Conservation (phyloP, 2,113 vertebrate genomes). For the Perca flavescens region DNA sequence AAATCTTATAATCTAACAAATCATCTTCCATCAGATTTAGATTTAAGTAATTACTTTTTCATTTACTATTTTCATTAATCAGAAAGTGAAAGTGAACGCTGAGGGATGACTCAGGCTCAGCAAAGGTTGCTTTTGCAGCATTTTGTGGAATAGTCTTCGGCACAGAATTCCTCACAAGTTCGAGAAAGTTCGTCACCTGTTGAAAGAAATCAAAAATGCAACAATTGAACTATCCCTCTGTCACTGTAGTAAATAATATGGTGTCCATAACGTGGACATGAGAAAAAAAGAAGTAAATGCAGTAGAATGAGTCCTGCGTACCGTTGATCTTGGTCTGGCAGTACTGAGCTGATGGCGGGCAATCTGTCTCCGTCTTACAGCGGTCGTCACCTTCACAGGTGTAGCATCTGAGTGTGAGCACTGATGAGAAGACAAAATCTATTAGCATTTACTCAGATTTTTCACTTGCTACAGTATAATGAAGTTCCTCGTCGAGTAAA, state of each 20-base stretch:
- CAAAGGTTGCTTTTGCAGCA: constrained; percentile 70
- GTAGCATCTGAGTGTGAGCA: constrained; percentile 71
- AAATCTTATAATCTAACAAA: background rate
- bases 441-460: background rate
- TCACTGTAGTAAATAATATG: background rate
- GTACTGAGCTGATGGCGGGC: background rate
- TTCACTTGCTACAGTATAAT: background rate
- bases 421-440: constrained; percentile 40
- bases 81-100: background rate
- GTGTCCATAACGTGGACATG: background rate
- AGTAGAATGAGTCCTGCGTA: constrained; percentile 19
- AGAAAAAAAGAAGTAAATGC: background rate
- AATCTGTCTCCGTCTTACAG: constrained; percentile 51
- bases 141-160: background rate
- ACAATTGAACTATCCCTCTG: background rate
- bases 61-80: background rate
- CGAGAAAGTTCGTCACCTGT: constrained; percentile 2
- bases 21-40: background rate
- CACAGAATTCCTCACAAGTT: constrained; percentile 64
- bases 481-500: background rate
- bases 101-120: background rate
- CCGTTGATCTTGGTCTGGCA: constrained; percentile 57
- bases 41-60: background rate
- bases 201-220: background rate
- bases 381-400: constrained; percentile 30